Base-by-base conservation (phyloP, 1,140 invertebrate genomes). In the Eciton burchellii region DNA sequence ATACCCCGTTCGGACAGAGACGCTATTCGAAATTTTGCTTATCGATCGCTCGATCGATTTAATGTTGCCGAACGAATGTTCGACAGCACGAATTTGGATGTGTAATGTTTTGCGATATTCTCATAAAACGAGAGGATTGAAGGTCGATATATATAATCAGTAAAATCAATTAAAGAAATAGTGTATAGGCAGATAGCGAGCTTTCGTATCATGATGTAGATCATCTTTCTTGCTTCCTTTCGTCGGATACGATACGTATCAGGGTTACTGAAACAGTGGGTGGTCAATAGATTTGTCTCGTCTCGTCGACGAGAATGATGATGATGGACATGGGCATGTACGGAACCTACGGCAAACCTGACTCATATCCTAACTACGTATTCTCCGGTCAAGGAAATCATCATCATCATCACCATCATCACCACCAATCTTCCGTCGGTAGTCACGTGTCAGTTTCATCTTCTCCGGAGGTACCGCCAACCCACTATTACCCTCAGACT, bases 271-370 rank as follows among this genome's bases (percentile, higher is more conserved):
- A 76, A 35, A 73, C 82, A 59, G 85, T 84, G 73, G 84, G 85
- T 88, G 76, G 82, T 57, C 52, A 76, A 76, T 85, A 92, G 84
- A 91, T 84, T 87, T 74, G 81, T 73, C 74, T 85, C 72, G 88
- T 84, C n/a, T n/a, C 63, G 73, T 74, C 60, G n/a, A 88, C 90
- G 90, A 95, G 92, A 92, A 95, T 95, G 95, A 95, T 95, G 94
- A 96, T 95, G 95, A 96, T 96, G 95, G 95, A 96, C 95, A 95
- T 96, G 94, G 95, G 95, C 93, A 96, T 96, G 96, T 96, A 96
- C 94, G 95, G 95, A 89, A 94, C 94, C 85, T 95, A 94, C 90
- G 94, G 94, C 89, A 94, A 94, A 84, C 92, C 93, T 90, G 94
- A 94, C 88, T 93, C 94, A 82, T 95, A 94, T 77, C 88, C 92